These are phyloP conservation scores for Temnothorax rugatulus DNA, from an alignment of 2,888 invertebrate species.

Conservation along the genomic window DNA sequence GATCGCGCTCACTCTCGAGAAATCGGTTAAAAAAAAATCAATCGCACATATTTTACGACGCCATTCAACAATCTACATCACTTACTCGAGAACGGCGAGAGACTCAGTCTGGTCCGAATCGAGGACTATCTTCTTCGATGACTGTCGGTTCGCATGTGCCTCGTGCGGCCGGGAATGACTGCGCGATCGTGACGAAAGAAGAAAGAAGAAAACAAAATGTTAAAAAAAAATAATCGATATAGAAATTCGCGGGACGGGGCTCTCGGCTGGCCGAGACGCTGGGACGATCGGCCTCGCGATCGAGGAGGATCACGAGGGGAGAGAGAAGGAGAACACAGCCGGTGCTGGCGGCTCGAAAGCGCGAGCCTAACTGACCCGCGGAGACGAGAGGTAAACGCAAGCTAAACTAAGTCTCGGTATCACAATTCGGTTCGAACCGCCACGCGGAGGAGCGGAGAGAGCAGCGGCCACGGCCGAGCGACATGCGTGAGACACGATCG, in stretches of 20 bases:
- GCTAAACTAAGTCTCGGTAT: conserved; percentile 80
- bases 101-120: conserved; percentile 39
- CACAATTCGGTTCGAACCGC: conserved; percentile 80
- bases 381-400: conserved; percentile 81
- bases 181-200: background rate
- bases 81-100: conserved; percentile 58
- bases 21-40: background rate
- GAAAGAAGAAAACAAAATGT: background rate
- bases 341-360: conserved; percentile 84
- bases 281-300: conserved; percentile 12
- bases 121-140: conserved; percentile 45
- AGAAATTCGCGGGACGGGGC: conserved; percentile 6
- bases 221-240: background rate
- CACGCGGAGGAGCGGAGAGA: conserved; percentile 45
- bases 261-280: background rate
- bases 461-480: conserved; percentile 27
- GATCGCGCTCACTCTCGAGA: background rate
- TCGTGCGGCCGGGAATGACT: conserved; percentile 26
- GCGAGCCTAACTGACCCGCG: conserved; percentile 83
- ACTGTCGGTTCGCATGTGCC: conserved; percentile 45
- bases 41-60: background rate
- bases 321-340: conserved; percentile 54
- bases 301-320: conserved; percentile 26
- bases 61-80: conserved; percentile 12
- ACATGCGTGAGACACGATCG: conserved; percentile 38